Percentiles rank a stretch among this genome's conserved stretches.
Evolutionary conservation across 2,888 invertebrate genomes (phyloP).

Genomic region (Nemotelus nigrinus): DNA sequence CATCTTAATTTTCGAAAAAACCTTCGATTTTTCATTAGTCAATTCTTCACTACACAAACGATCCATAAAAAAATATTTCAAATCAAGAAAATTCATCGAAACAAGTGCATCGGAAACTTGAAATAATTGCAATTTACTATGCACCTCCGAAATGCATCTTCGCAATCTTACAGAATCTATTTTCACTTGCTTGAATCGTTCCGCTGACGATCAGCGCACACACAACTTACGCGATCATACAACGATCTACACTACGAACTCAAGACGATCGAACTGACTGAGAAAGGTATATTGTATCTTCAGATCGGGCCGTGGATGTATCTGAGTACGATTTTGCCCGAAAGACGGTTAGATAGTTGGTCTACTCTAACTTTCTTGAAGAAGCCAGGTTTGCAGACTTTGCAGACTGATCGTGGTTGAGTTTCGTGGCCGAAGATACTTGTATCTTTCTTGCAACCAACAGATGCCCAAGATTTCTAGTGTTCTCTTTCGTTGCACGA

Average conservation of each 20-base stretch:
- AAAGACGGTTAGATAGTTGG: background rate
- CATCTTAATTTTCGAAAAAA: no score
- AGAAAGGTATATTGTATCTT: constrained; percentile 48
- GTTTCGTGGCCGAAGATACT: background rate
- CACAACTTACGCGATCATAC: constrained; percentile 18
- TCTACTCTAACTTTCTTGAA: constrained; percentile 1
- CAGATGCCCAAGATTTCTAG: background rate
- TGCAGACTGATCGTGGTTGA: constrained; percentile 40
- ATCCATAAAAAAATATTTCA: background rate
- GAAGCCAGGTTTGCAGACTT: constrained; percentile 46
- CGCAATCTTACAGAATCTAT: background rate
- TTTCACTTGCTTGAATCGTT: background rate
- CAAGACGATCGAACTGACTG: constrained; percentile 49
- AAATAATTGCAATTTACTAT: background rate
- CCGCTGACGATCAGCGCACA: constrained; percentile 3
- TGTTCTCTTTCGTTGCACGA: background rate
- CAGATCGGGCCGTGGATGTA: background rate
- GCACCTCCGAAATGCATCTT: constrained; percentile 7
- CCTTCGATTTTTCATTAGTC: no score
- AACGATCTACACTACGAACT: constrained; percentile 43
- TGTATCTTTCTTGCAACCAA: constrained; percentile 9
- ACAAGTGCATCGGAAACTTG: background rate
- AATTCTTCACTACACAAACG: no score
- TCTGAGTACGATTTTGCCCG: background rate
- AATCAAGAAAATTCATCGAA: background rate